Percentiles rank a stretch among this genome's conserved stretches.
These are phyloP conservation scores for Microchirus variegatus DNA, from an alignment of 2,797 vertebrate genomes.

Conservation along the genomic window DNA sequence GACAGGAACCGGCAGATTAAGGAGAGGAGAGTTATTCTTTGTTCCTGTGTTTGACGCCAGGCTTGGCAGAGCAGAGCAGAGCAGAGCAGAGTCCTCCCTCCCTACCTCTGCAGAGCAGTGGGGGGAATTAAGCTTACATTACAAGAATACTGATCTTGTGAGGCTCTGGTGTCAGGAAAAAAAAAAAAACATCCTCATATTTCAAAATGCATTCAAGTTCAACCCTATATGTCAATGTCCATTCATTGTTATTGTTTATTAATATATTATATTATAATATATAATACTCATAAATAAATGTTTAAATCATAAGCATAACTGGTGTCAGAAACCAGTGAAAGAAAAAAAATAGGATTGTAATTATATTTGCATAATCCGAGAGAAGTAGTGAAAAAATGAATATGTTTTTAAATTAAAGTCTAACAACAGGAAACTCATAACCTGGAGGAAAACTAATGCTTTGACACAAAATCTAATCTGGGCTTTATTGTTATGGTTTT, in stretches of 20 bases:
- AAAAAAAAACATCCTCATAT: not conserved
- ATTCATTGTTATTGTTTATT: no score
- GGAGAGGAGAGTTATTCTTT: constrained; percentile 61
- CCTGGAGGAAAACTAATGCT: no score
- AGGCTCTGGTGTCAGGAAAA: constrained; percentile 3
- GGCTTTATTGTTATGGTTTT: not conserved
- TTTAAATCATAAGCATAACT: not conserved
- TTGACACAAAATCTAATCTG: not conserved
- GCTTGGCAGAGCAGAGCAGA: constrained; percentile 43
- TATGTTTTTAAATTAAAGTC: not conserved
- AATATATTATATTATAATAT: no score
- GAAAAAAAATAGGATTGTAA: not conserved
- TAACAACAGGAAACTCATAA: not conserved
- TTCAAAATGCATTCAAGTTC: not conserved
- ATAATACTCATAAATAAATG: constrained; percentile 14
- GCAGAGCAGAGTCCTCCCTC: constrained; percentile 39
- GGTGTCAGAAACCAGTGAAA: not conserved
- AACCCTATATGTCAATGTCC: not conserved
- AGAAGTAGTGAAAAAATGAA: not conserved
- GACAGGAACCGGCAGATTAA: constrained; percentile 65
- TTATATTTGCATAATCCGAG: no score
- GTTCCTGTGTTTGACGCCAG: constrained; percentile 46
- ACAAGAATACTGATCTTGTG: constrained; percentile 45
- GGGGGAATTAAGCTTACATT: constrained; percentile 53
- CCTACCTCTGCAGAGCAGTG: constrained; percentile 44